Percentiles rank a stretch among this genome's conserved stretches.
Evolutionary conservation across 2,797 vertebrate genomes (phyloP).

Genomic region (Cuniculus paca): DNA sequence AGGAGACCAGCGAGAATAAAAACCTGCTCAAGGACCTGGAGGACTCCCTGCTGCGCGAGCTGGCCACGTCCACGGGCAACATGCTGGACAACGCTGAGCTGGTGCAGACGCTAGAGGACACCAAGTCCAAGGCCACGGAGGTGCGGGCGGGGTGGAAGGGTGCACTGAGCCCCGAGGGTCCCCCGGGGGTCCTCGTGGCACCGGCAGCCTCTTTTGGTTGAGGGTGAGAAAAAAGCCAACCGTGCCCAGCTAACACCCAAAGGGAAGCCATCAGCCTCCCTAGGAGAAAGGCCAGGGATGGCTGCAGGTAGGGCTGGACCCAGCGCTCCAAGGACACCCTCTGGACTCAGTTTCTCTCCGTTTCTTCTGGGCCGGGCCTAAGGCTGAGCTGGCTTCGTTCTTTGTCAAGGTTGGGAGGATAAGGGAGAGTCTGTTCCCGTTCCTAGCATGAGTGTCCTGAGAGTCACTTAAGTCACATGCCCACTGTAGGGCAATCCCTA

Average conservation of each 20-base stretch:
- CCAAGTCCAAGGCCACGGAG: conserved; percentile 96
- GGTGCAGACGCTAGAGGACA: conserved; percentile 95
- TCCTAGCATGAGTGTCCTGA: neutral
- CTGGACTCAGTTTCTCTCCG: rapidly evolving
- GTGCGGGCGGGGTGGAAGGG: conserved; percentile 70
- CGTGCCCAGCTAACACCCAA: neutral
- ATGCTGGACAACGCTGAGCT: conserved; percentile 98
- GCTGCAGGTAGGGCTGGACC: conserved; percentile 20
- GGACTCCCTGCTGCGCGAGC: conserved; percentile 95
- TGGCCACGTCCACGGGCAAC: conserved; percentile 96
- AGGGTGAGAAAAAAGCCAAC: neutral
- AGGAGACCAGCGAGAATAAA: conserved; percentile 97
- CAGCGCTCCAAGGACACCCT: neutral
- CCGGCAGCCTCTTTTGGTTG: neutral
- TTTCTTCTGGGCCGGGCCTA: neutral
- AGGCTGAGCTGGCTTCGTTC: neutral
- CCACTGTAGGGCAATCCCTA: neutral
- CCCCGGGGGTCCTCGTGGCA: neutral
- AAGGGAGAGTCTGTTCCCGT: neutral
- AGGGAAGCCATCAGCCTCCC: neutral
- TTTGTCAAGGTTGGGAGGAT: neutral
- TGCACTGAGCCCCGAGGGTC: neutral
- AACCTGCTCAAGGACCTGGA: conserved; percentile 96
- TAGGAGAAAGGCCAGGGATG: neutral
- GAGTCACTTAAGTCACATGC: neutral